Evolutionary conservation across 1,140 invertebrate genomes (phyloP).

Genomic region (Drosophila ogumai): DNA sequence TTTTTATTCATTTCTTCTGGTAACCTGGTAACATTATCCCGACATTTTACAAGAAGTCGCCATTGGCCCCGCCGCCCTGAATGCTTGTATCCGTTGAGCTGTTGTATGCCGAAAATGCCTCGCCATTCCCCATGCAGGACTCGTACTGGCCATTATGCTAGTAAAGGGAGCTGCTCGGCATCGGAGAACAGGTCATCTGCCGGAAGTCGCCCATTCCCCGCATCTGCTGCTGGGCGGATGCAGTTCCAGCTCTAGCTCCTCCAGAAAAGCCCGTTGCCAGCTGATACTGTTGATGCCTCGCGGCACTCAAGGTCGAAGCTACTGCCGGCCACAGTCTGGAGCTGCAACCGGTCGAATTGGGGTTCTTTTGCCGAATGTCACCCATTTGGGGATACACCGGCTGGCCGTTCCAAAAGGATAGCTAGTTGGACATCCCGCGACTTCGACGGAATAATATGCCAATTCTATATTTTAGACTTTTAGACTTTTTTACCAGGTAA

Average conservation of each 20-base stretch:
- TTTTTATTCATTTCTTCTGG: too few relatives aligned
- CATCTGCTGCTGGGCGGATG: too few relatives aligned
- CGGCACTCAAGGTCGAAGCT: neutral
- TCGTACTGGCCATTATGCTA: constrained; percentile 4
- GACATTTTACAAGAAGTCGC: too few relatives aligned
- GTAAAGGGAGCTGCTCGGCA: neutral
- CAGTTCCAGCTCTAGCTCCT: neutral
- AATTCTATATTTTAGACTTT: neutral
- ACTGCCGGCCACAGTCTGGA: neutral
- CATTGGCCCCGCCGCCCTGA: too few relatives aligned
- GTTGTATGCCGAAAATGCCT: constrained; percentile 35
- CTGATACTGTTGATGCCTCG: neutral
- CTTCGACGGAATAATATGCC: too few relatives aligned
- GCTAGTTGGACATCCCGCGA: constrained; percentile 8
- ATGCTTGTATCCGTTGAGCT: neutral
- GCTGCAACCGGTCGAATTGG: neutral
- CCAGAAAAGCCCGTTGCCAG: neutral
- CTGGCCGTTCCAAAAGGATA: constrained; percentile 43
- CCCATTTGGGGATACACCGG: constrained; percentile 45
- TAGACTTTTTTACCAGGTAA: too few relatives aligned
- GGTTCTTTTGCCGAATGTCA: constrained; percentile 11
- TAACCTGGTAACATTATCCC: too few relatives aligned
- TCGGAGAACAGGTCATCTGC: neutral
- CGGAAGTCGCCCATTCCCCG: constrained; percentile 23
- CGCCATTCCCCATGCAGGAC: constrained; percentile 12